These are phyloP conservation scores for Pyrrhosoma nymphula DNA, from an alignment of 2,888 invertebrate species.

Conservation along the genomic window DNA sequence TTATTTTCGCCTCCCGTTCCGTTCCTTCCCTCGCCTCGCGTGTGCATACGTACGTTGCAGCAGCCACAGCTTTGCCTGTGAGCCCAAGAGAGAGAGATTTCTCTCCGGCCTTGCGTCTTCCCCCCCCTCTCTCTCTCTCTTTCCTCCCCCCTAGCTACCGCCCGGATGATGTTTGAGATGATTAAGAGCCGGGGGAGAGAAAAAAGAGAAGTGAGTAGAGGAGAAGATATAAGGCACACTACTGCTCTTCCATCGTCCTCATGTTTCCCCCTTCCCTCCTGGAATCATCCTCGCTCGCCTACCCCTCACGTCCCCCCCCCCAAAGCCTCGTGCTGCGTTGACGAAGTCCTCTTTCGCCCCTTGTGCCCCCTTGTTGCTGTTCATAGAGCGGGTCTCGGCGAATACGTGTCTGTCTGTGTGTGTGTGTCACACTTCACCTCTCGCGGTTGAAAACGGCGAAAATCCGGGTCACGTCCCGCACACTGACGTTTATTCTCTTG, in stretches of 20 bases:
- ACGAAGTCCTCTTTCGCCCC: background rate
- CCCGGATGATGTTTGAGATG: slow-evolving; percentile 45
- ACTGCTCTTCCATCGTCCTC: background rate
- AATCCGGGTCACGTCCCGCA: slow-evolving; percentile 55
- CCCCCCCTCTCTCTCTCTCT: background rate
- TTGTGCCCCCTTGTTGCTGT: background rate
- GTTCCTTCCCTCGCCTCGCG: background rate
- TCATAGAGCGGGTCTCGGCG: background rate
- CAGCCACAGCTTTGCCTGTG: background rate
- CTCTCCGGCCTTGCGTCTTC: background rate
- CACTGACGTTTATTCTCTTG: slow-evolving; percentile 62
- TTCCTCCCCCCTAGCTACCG: background rate
- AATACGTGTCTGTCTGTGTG: background rate
- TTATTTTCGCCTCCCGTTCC: background rate
- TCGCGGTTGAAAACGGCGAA: slow-evolving; percentile 56
- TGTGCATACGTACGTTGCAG: background rate
- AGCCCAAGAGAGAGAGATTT: no score
- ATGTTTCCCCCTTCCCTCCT: background rate
- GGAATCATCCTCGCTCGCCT: background rate
- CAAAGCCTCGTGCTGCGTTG: background rate
- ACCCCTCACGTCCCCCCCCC: background rate
- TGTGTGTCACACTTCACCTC: slow-evolving; percentile 51
- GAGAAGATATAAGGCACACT: background rate
- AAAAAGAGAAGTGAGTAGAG: background rate
- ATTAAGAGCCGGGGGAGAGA: background rate